Base-by-base conservation (phyloP, 1,140 invertebrate species). In the Bombus huntii region DNA sequence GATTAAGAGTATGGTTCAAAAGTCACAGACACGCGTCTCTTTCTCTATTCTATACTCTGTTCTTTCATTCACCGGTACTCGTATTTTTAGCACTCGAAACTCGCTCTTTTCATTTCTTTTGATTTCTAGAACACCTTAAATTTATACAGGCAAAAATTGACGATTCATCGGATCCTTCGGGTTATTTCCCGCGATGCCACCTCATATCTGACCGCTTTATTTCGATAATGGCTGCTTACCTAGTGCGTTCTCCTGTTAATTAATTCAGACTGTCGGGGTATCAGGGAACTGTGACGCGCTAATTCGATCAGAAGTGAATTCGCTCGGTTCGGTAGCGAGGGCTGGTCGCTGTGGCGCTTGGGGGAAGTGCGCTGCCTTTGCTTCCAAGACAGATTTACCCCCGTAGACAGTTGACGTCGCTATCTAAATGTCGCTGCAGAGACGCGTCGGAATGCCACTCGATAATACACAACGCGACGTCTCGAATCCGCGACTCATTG, bases 251-350 rank as follows among this genome's bases (percentile, higher is more conserved):
- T 91, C 86, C 90, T 93, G 94, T 95, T 95, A 95, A 95, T 95
- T 95, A 94, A 94, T 95, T 93, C 92, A 93, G 93, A 94, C 94
- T 94, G 93, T 93, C 92, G 93, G 92, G 92, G 93, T 95, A 95
- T 95, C 94, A 93, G 91, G 92, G 90, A 94, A 93, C 92, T 93
- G 92, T 93, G 91, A 92, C 89, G 92, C 93, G 93, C 92, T 95
- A 95, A 95, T 95, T 95, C 93, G 94, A 95, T 95, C 94, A 95
- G 91, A 88, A 93, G 92, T 91, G 91, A 93, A 92, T 91, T 94
- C 93, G 88, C 91, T 92, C 90, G 90, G 88, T 92, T 91, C 92
- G 87, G 72, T 88, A 86, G 85, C 83, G 87, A 88, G 87, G 90
- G 89, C 85, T 89, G 82, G 80, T 85, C 76, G 73, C 70, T 31